Evolutionary conservation across 2,113 vertebrate genomes (phyloP).

Genomic region (Pelobates fuscus): DNA sequence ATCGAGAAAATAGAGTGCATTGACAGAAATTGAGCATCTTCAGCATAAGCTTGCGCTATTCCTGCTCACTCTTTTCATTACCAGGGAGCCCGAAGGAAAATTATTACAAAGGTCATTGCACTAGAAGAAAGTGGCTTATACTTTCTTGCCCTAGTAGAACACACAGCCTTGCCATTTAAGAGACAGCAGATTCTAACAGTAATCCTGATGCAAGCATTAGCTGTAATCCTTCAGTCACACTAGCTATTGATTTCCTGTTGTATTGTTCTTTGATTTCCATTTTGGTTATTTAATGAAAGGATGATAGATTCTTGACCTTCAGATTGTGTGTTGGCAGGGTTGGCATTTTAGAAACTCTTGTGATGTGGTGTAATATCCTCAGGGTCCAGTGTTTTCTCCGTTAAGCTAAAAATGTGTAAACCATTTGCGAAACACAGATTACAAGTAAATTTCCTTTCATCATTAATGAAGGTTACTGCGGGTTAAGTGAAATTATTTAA

Average conservation of each 20-base stretch:
- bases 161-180: slow-evolving; percentile 72
- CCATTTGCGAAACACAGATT: slow-evolving; percentile 26
- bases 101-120: slow-evolving; percentile 55
- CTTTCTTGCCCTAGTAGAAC: slow-evolving; percentile 61
- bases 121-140: slow-evolving; percentile 60
- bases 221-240: slow-evolving; percentile 62
- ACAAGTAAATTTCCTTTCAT: slow-evolving; percentile 30
- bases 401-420: slow-evolving; percentile 35
- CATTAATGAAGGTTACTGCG: slow-evolving; percentile 15
- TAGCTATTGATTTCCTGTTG: slow-evolving; percentile 65
- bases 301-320: slow-evolving; percentile 75
- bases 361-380: slow-evolving; percentile 38
- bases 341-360: slow-evolving; percentile 59
- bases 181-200: slow-evolving; percentile 62
- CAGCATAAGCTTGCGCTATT: neutral
- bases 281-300: slow-evolving; percentile 74
- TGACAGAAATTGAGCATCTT: slow-evolving; percentile 30
- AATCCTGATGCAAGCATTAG: slow-evolving; percentile 64
- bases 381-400: slow-evolving; percentile 39
- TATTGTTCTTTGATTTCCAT: slow-evolving; percentile 72
- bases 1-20: slow-evolving; percentile 45
- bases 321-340: slow-evolving; percentile 49
- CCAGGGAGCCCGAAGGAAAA: slow-evolving; percentile 57
- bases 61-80: slow-evolving; percentile 52
- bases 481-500: slow-evolving; percentile 44